Evolutionary conservation across 2,797 vertebrate genomes (phyloP).

Genomic region (Salarias fasciatus): DNA sequence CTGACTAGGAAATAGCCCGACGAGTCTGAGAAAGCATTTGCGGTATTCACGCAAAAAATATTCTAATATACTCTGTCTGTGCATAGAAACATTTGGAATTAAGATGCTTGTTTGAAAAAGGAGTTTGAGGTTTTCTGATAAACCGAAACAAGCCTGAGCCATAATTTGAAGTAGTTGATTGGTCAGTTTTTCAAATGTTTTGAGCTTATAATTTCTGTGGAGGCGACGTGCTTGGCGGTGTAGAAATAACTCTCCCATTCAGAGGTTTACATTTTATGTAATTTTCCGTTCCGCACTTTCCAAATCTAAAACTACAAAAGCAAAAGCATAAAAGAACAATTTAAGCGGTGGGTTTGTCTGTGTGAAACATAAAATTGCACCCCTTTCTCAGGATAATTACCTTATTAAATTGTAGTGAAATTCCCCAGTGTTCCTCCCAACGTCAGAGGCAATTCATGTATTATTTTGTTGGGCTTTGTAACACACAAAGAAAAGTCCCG

Average conservation of each 20-base stretch:
- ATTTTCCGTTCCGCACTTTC: no score
- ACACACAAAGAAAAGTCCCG: neutral
- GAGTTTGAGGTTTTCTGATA: no score
- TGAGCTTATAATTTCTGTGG: no score
- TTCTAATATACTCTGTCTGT: neutral
- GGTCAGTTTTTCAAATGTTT: neutral
- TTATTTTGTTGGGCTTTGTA: neutral
- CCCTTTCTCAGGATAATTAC: no score
- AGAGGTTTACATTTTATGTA: no score
- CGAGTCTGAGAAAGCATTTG: slow-evolving; percentile 7
- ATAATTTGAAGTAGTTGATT: neutral
- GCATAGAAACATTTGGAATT: neutral
- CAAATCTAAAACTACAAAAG: no score
- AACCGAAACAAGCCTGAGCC: neutral
- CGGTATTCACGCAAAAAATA: slow-evolving; percentile 7
- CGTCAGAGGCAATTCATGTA: neutral
- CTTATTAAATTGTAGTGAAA: neutral
- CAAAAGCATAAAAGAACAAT: no score
- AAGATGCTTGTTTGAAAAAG: neutral
- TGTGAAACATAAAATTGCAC: no score
- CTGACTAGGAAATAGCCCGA: neutral
- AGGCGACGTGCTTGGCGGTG: no score
- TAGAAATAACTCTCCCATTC: no score
- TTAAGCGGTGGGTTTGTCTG: no score
- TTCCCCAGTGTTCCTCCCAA: neutral